These are phyloP conservation scores for Psilopsiagon aymara DNA, from an alignment of 2,113 vertebrate species.

Conservation along the genomic window DNA sequence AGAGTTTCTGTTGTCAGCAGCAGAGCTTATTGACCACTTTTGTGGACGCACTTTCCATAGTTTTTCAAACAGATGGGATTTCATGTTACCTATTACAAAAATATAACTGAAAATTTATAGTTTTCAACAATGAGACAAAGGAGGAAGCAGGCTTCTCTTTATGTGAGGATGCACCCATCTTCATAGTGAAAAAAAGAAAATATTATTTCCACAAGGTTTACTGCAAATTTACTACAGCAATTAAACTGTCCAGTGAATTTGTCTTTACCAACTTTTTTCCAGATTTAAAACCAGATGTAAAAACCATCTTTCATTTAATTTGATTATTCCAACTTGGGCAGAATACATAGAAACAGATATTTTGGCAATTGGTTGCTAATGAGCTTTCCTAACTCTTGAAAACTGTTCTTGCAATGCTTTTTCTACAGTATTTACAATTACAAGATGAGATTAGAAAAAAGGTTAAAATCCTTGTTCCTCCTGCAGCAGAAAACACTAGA, in stretches of 20 bases:
- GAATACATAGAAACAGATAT: background rate
- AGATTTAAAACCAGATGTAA: conserved; percentile 56
- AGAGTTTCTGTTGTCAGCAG: conserved; percentile 9
- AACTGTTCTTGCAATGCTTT: conserved; percentile 19
- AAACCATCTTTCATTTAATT: conserved; percentile 44
- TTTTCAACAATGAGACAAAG: background rate
- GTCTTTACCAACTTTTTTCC: conserved; percentile 52
- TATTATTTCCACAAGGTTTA: conserved; percentile 39
- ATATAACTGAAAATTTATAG: conserved; percentile 22
- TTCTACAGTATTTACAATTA: background rate
- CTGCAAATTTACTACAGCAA: conserved; percentile 51
- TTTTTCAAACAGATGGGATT: background rate
- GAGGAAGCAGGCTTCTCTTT: conserved; percentile 37
- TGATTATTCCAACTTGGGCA: conserved; percentile 36
- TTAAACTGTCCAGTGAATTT: conserved; percentile 53
- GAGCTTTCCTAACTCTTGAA: conserved; percentile 38
- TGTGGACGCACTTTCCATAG: background rate
- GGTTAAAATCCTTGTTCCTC: conserved; percentile 10
- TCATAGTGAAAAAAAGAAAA: conserved; percentile 7
- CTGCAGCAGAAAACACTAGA: background rate
- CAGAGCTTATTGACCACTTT: background rate
- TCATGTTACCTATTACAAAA: conserved; percentile 14
- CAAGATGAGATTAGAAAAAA: conserved; percentile 10
- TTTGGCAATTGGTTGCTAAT: conserved; percentile 37
- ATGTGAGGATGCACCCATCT: conserved; percentile 14